A percentile compares a stretch with the other conserved stretches of the same genome.
Conservation (phyloP, 2,113 vertebrate species). For the Tragelaphus buxtoni region DNA sequence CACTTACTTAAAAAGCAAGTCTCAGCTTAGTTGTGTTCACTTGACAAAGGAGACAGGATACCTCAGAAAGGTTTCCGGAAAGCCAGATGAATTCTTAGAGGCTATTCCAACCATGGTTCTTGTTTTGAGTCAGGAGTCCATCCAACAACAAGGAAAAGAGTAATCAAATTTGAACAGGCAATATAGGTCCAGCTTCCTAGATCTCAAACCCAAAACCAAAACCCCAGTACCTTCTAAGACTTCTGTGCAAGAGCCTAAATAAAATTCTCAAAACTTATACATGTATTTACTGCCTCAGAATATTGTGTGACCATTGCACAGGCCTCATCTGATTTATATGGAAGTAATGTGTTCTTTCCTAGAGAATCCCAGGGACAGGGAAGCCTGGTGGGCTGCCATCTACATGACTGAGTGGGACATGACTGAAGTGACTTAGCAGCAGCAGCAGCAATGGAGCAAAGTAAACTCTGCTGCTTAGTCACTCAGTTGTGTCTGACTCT, state of each 20-base stretch:
- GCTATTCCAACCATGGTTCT: neutral
- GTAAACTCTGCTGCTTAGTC: neutral
- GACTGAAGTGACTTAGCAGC: too few relatives aligned
- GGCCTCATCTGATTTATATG: neutral
- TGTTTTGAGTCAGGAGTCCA: neutral
- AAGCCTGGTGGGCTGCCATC: too few relatives aligned
- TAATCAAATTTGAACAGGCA: neutral
- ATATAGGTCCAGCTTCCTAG: neutral
- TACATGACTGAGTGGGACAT: rapidly evolving
- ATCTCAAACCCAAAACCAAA: neutral
- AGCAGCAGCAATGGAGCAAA: neutral
- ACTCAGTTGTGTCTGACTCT: neutral
- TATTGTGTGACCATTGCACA: neutral
- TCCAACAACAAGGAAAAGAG: neutral
- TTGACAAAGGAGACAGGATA: neutral
- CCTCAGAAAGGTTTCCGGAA: neutral
- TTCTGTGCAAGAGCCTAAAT: neutral
- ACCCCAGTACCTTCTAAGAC: neutral
- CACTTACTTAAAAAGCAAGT: neutral
- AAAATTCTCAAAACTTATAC: neutral
- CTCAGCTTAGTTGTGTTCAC: neutral
- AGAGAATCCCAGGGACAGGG: too few relatives aligned
- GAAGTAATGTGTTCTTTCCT: neutral
- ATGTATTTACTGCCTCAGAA: neutral
- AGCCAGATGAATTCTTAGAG: neutral